Evolutionary conservation across 1,140 invertebrate species (phyloP).

Genomic region (Myzus persicae): DNA sequence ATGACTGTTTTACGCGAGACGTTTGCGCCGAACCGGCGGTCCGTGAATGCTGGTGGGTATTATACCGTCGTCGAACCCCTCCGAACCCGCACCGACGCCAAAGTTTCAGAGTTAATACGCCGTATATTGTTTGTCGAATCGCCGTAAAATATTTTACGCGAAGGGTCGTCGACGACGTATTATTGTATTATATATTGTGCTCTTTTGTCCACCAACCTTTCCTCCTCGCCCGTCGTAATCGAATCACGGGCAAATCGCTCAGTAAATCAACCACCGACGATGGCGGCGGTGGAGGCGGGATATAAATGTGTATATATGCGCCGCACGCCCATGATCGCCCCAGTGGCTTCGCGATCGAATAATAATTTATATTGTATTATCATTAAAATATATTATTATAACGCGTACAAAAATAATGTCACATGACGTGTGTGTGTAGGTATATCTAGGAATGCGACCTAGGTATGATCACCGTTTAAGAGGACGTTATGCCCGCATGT

Average conservation of each 20-base stretch:
- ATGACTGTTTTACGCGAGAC: background rate
- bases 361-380: background rate
- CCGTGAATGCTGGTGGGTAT: background rate
- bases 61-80: background rate
- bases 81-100: background rate
- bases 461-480: no score
- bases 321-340: background rate
- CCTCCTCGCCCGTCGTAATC: background rate
- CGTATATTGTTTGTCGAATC: constrained; percentile 12
- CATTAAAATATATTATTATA: background rate
- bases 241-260: constrained; percentile 50
- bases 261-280: constrained; percentile 42
- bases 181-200: background rate
- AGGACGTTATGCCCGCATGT: no score
- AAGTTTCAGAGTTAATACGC: background rate
- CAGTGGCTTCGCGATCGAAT: background rate
- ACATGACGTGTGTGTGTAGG: no score
- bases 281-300: background rate
- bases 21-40: background rate
- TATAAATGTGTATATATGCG: background rate
- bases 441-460: no score
- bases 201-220: background rate
- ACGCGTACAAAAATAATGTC: background rate
- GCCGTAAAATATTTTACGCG: background rate
- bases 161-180: constrained; percentile 4